Evolutionary conservation across 1,140 invertebrate species (phyloP).

Genomic region (Penaeus indicus): DNA sequence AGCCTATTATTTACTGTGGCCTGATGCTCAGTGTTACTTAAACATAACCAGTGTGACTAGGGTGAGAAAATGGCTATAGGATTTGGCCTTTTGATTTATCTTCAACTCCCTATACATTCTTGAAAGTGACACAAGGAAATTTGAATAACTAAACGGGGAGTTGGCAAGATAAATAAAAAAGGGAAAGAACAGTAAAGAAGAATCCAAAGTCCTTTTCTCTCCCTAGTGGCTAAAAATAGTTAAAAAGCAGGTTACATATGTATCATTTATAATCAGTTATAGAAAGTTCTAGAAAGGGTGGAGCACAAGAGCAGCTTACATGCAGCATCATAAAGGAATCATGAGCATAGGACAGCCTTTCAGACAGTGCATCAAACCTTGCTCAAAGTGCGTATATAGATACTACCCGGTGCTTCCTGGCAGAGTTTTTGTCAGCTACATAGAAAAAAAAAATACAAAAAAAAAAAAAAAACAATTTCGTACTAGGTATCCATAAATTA

Average conservation of each 20-base stretch:
- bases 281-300: slow-evolving; percentile 40
- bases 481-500: slow-evolving; percentile 51
- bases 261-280: slow-evolving; percentile 48
- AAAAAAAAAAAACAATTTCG: slow-evolving; percentile 45
- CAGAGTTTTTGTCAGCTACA: slow-evolving; percentile 28
- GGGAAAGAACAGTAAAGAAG: too few species aligned
- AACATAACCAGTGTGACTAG: slow-evolving; percentile 38
- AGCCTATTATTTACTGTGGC: slow-evolving; percentile 62
- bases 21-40: slow-evolving; percentile 48
- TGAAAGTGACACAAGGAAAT: too few species aligned
- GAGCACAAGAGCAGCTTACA: slow-evolving; percentile 57
- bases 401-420: slow-evolving; percentile 63
- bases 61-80: slow-evolving; percentile 13
- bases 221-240: slow-evolving; percentile 19
- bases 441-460: neutral
- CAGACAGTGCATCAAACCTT: slow-evolving; percentile 53
- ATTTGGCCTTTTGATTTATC: neutral
- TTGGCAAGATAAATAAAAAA: too few species aligned
- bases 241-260: slow-evolving; percentile 40
- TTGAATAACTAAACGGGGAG: too few species aligned
- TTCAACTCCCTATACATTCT: too few species aligned
- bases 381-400: slow-evolving; percentile 59
- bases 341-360: slow-evolving; percentile 44
- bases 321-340: slow-evolving; percentile 36
- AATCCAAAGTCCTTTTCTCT: neutral